phyloP scores from a whole-genome alignment of 30 jellyfish, hydroid and myxozoan species.

The Mastigias papua region DNA sequence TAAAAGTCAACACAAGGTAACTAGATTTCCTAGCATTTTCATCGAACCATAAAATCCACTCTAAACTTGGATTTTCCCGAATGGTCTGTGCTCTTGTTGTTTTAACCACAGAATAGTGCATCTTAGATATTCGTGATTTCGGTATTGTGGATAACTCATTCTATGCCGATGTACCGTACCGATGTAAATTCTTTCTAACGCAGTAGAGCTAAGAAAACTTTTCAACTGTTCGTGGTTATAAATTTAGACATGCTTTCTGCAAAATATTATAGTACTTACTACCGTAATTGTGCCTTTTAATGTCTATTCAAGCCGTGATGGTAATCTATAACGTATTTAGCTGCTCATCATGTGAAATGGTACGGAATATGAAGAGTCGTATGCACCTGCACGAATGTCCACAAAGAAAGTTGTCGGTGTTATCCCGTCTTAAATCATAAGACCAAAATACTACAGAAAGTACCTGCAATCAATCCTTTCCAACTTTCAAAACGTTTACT shows the following conservation, averaged over 20 bases:
- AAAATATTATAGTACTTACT: neutral
- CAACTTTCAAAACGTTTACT: neutral
- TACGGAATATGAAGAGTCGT: neutral
- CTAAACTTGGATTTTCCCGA: too few relatives aligned
- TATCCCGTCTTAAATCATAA: neutral
- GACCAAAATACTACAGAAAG: neutral
- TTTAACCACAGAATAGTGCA: too few relatives aligned
- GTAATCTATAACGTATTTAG: neutral
- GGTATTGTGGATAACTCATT: too few relatives aligned
- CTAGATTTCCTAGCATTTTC: too few relatives aligned
- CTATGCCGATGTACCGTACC: too few relatives aligned
- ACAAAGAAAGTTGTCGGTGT: neutral
- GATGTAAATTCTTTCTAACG: too few relatives aligned
- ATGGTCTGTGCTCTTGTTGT: too few relatives aligned
- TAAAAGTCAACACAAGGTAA: too few relatives aligned
- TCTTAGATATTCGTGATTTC: too few relatives aligned
- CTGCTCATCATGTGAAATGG: neutral
- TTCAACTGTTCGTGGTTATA: too few relatives aligned
- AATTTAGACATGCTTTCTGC: neutral
- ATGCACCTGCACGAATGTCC: neutral
- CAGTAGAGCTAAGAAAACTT: too few relatives aligned
- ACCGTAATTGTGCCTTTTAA: neutral
- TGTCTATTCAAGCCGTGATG: neutral
- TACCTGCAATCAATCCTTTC: neutral
- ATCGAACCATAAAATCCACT: too few relatives aligned